These are phyloP conservation scores for Pherbina coryleti DNA, from an alignment of 2,888 invertebrate genomes.

Conservation along the genomic window DNA sequence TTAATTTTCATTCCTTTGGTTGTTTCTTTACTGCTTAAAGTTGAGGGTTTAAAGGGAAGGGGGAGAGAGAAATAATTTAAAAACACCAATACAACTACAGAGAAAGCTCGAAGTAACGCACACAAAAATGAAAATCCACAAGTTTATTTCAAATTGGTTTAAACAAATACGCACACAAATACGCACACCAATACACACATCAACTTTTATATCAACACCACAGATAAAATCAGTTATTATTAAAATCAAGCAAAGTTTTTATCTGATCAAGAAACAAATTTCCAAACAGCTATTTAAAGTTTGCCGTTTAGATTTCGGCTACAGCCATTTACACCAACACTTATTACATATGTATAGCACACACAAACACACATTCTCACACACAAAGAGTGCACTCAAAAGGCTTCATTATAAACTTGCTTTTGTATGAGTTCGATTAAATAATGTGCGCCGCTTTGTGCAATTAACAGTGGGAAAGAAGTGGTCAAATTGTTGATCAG, in stretches of 20 bases:
- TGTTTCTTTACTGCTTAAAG: background rate
- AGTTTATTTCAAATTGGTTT: background rate
- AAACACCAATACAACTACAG: background rate
- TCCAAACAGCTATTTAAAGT: background rate
- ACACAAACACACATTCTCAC: background rate
- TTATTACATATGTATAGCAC: background rate
- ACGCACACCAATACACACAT: background rate
- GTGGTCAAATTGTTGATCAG: too few species aligned
- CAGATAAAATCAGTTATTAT: slow-evolving; percentile 12
- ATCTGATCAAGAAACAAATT: background rate
- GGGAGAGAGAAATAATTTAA: background rate
- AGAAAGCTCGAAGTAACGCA: background rate
- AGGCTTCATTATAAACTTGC: background rate
- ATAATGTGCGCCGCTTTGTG: too few species aligned
- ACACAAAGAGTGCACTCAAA: slow-evolving; percentile 3
- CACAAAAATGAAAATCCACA: background rate
- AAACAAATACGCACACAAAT: background rate
- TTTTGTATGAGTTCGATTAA: slow-evolving; percentile 5
- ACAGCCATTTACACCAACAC: background rate
- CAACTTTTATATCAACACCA: background rate
- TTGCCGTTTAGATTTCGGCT: background rate
- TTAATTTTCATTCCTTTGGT: slow-evolving; percentile 31
- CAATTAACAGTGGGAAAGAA: too few species aligned
- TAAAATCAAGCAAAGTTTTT: background rate
- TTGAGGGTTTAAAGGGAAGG: background rate